Evolutionary conservation across 2,797 vertebrate species (phyloP), one percentile per base, ranked within the genome.

Genomic region (Erpetoichthys calabaricus): DNA sequence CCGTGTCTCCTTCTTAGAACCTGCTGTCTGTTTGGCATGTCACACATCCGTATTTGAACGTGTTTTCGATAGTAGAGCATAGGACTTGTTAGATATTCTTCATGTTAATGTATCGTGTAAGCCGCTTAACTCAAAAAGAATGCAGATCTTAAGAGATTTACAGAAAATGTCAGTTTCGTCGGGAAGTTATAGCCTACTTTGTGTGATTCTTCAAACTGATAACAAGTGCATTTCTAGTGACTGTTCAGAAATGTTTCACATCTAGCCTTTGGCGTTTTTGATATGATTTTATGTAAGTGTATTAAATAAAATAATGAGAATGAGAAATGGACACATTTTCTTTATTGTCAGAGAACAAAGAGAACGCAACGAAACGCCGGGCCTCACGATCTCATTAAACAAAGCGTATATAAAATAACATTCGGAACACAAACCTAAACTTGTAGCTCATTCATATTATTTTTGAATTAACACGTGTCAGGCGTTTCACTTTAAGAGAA

Each of bases 211-310:
- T 74, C 83, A 75, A 61, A 79, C 69, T 72, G 66, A 80, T 67
- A 69, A 60, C 69, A 74, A 73, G 80, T 86, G 74, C 72, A 51
- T 76, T 81, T 68, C 76, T 76, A 74, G 77, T 84, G 77, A 81
- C 67, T 71, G 79, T 80, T 79, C 69, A 70, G 75, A 57, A 56
- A 75, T 73, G 65, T 73, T 60, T 71, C 70, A 59, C 64, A 47
- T 8, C 56, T 10, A 54, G 53, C 65, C 77, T 84, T 76, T 3
- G 59, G 72, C 63, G 68, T 75, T 82, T 86, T 85, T 84, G 61
- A 86, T 83, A 85, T 86, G 55, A 82, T 85, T 87, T 86, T 81
- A 76, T 86, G 85, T 87, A 84, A 67, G 78, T 88, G 82, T 65
- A 73, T 75, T 78, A 79, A 88, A 86, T 85, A 87, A 86, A 86